Evolutionary conservation across 2,888 invertebrate genomes (phyloP).

Genomic region (Anoplius nigerrimus): DNA sequence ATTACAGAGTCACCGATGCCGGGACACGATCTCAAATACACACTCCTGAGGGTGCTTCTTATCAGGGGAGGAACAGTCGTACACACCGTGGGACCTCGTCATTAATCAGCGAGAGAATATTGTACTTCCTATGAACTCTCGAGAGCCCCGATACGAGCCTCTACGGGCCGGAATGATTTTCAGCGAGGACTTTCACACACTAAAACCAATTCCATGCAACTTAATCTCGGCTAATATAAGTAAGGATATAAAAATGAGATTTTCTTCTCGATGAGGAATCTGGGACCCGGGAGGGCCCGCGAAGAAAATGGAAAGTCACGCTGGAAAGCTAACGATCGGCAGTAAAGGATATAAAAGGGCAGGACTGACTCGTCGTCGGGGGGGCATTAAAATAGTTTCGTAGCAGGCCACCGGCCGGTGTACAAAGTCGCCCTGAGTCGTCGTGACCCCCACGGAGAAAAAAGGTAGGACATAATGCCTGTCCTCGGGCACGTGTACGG

Average conservation of each 20-base stretch:
- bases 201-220: neutral
- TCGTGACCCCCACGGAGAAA: constrained; percentile 47
- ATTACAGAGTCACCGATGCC: constrained; percentile 70
- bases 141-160: neutral
- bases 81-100: constrained; percentile 54
- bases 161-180: neutral
- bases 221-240: too few relatives aligned
- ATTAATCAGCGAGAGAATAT: constrained; percentile 58
- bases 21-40: constrained; percentile 69
- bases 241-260: too few relatives aligned
- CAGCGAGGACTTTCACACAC: neutral
- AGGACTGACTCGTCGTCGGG: constrained; percentile 42
- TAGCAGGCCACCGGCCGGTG: constrained; percentile 44
- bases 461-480: constrained; percentile 41
- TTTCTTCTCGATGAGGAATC: too few relatives aligned
- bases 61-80: constrained; percentile 65
- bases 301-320: neutral
- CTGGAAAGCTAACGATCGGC: too few relatives aligned
- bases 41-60: constrained; percentile 58
- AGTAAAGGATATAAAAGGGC: constrained; percentile 34
- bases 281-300: neutral
- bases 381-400: constrained; percentile 66
- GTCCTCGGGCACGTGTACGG: constrained; percentile 27
- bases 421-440: constrained; percentile 22
- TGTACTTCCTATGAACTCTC: constrained; percentile 26